Conservation (phyloP, 2,888 invertebrate genomes). For the Thecophora atra region DNA sequence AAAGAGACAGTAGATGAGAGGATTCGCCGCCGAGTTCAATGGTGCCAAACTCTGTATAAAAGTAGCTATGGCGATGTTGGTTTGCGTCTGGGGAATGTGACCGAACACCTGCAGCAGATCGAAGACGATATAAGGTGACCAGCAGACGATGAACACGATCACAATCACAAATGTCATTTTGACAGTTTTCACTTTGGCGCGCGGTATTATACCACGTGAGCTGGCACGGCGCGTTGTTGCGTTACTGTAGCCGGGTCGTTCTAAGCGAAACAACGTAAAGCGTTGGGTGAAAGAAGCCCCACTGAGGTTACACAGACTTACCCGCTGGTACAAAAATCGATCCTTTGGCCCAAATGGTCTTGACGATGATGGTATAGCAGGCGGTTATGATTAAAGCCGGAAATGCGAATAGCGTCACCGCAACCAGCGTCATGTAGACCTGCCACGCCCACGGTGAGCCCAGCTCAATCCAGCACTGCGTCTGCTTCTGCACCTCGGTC, state of each 20-base stretch:
- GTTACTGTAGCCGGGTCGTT: conserved; percentile 61
- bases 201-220: conserved; percentile 91
- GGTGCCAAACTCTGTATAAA: conserved; percentile 92
- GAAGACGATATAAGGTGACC: conserved; percentile 95
- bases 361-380: conserved; percentile 90
- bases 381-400: conserved; percentile 89
- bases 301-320: conserved; percentile 40
- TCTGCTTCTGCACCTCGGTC: conserved; percentile 77
- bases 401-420: conserved; percentile 82
- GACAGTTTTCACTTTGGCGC: conserved; percentile 95
- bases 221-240: conserved; percentile 80
- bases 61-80: conserved; percentile 84
- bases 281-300: not conserved
- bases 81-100: conserved; percentile 80
- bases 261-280: conserved; percentile 42
- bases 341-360: conserved; percentile 88
- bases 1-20: conserved; percentile 92
- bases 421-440: conserved; percentile 86
- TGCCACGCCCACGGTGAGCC: conserved; percentile 81
- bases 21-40: conserved; percentile 93
- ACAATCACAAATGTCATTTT: conserved; percentile 98
- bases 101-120: conserved; percentile 90
- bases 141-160: conserved; percentile 91
- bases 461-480: conserved; percentile 91
- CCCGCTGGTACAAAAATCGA: conserved; percentile 64